These are phyloP conservation scores for Ectropis grisescens DNA, from an alignment of 1,140 invertebrate species.

Conservation along the genomic window DNA sequence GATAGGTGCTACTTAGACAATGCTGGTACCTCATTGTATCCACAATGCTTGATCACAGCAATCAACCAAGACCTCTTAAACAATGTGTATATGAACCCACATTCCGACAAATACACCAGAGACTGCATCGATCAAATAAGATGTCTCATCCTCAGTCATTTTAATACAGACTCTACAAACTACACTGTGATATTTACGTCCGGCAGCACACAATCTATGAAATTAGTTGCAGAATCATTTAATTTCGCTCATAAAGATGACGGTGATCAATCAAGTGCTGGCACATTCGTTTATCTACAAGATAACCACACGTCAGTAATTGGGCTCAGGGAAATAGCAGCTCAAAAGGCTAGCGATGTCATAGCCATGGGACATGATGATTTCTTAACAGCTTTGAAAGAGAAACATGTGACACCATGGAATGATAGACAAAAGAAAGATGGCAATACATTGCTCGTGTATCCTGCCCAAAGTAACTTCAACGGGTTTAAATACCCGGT, in stretches of 20 bases:
- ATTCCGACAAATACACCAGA: conserved; percentile 83
- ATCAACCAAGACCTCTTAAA: conserved; percentile 76
- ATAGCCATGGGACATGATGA: conserved; percentile 68
- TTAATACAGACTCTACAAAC: conserved; percentile 84
- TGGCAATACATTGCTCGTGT: conserved; percentile 80
- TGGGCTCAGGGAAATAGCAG: conserved; percentile 84
- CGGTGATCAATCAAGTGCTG: conserved; percentile 36
- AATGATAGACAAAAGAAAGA: conserved; percentile 17
- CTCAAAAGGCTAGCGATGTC: conserved; percentile 64
- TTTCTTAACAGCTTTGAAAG: conserved; percentile 58
- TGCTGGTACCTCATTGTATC: conserved; percentile 89
- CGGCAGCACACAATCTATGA: conserved; percentile 87
- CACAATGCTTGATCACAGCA: conserved; percentile 79
- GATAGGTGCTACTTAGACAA: conserved; percentile 90
- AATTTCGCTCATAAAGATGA: conserved; percentile 58
- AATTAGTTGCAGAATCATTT: conserved; percentile 88
- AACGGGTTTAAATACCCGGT: conserved; percentile 92
- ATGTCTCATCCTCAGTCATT: conserved; percentile 85
- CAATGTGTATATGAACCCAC: conserved; percentile 90
- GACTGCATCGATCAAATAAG: conserved; percentile 87
- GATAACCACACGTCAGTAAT: conserved; percentile 97
- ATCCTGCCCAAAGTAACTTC: conserved; percentile 95
- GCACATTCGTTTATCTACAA: conserved; percentile 84
- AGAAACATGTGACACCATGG: conserved; percentile 10
- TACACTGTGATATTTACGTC: conserved; percentile 94